phyloP scores from a whole-genome alignment of 1,140 invertebrate genomes.

The Dinoponera quadriceps region DNA sequence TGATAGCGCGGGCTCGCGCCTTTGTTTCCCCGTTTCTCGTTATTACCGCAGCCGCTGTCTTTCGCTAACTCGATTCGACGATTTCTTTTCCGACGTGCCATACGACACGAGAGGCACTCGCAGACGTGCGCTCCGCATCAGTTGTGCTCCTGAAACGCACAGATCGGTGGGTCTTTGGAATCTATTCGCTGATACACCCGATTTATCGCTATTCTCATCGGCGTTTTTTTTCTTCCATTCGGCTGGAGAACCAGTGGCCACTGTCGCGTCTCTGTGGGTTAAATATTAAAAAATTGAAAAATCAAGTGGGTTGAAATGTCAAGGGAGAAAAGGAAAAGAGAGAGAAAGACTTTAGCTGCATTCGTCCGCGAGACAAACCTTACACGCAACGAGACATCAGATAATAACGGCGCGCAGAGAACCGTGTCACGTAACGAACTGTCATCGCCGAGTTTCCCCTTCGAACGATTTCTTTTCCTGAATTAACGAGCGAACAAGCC shows the following conservation, averaged over 20 bases:
- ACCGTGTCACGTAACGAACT: conserved; percentile 59
- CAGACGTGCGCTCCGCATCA: neutral
- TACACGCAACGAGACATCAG: conserved; percentile 32
- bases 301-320: neutral
- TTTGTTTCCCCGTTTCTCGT: neutral
- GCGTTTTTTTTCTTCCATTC: too few relatives aligned
- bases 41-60: neutral
- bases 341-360: neutral
- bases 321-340: neutral
- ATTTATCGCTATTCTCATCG: too few relatives aligned
- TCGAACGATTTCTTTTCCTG: conserved; percentile 56
- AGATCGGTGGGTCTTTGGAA: too few relatives aligned
- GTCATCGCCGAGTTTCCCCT: conserved; percentile 17
- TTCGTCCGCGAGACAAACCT: conserved; percentile 14
- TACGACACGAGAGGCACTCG: neutral
- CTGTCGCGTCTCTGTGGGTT: too few relatives aligned
- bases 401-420: conserved; percentile 34
- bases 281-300: neutral
- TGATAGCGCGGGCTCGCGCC: neutral
- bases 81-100: neutral
- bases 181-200: too few relatives aligned
- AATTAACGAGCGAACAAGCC: conserved; percentile 59
- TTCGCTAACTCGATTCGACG: neutral
- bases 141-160: too few relatives aligned
- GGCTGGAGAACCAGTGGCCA: too few relatives aligned